phyloP scores from a whole-genome alignment of 2,113 vertebrate species.

The Zonotrichia leucophrys region DNA sequence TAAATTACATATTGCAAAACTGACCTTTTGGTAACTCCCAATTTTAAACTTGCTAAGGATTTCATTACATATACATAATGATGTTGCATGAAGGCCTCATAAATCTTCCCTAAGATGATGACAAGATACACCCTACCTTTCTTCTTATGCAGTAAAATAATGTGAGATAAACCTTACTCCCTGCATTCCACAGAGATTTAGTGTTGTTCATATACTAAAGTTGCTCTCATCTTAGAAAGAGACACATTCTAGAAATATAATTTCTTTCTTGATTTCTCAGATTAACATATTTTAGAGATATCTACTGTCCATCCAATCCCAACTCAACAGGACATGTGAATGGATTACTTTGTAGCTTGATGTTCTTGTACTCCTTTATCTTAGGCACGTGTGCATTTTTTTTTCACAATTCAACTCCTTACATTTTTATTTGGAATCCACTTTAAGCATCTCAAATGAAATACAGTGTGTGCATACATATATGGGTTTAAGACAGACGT shows the following conservation, averaged over 20 bases:
- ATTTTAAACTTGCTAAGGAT: background rate
- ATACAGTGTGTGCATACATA: background rate
- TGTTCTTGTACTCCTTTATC: background rate
- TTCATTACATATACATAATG: background rate
- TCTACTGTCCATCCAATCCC: background rate
- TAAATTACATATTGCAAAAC: background rate
- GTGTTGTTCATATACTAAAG: background rate
- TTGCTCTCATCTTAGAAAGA: background rate
- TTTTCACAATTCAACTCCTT: background rate
- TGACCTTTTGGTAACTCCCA: background rate
- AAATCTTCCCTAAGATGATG: background rate
- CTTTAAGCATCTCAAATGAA: background rate
- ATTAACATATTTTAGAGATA: background rate
- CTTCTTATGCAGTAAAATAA: background rate
- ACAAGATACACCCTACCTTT: background rate
- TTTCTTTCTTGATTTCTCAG: background rate
- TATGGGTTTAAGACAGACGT: background rate
- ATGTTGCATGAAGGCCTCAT: background rate
- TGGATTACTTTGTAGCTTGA: background rate
- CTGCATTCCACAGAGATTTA: background rate
- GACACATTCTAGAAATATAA: background rate
- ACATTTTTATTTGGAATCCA: background rate
- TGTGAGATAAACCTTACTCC: background rate
- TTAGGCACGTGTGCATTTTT: background rate
- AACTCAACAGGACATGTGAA: background rate